phyloP scores from a whole-genome alignment of 2,797 vertebrate species.

The Hapalemur alaotrensis region DNA sequence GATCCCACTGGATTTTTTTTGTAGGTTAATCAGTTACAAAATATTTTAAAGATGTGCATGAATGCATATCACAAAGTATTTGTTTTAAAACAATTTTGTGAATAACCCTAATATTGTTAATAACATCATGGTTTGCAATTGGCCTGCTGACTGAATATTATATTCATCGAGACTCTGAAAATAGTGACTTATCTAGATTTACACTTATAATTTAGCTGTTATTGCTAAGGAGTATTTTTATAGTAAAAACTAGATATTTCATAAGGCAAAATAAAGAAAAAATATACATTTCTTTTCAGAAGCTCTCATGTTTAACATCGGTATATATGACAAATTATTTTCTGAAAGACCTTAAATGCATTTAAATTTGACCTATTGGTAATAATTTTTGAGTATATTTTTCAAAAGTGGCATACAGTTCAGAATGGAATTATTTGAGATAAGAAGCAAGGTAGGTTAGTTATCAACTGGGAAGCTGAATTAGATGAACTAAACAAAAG shows the following conservation, averaged over 20 bases:
- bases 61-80: not conserved
- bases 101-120: not conserved
- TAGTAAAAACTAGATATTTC: not conserved
- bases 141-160: not conserved
- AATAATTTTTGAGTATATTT: not conserved
- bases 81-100: not conserved
- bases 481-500: not conserved
- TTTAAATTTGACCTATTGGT: not conserved
- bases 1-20: not conserved
- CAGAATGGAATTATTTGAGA: not conserved
- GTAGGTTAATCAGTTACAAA: not conserved
- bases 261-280: not conserved
- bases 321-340: not conserved
- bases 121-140: slow-evolving; percentile 4
- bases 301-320: not conserved
- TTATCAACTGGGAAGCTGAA: not conserved
- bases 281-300: not conserved
- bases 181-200: not conserved
- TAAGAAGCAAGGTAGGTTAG: not conserved
- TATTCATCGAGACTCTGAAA: not conserved
- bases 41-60: slow-evolving; percentile 35
- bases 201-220: not conserved
- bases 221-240: not conserved
- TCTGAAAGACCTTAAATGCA: not conserved
- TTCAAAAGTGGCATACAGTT: not conserved